Percentiles rank a stretch among this genome's conserved stretches.
phyloP scores from a whole-genome alignment of 2,113 vertebrate genomes.

The Amia ocellicauda region DNA sequence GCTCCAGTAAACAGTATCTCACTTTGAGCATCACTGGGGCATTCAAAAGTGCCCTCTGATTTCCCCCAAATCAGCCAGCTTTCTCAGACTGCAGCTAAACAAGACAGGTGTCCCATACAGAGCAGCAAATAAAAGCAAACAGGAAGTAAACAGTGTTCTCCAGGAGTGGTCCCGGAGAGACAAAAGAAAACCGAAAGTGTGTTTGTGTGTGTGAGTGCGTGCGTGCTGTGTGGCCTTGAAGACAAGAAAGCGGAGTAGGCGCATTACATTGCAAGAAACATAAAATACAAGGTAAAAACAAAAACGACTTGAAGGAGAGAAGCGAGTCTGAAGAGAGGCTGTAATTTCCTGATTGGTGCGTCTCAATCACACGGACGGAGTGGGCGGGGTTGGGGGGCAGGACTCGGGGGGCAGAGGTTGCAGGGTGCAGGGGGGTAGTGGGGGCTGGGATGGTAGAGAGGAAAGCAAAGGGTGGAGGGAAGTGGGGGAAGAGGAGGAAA shows the following conservation, averaged over 20 bases:
- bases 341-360: slow-evolving; percentile 27
- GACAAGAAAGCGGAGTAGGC: not conserved
- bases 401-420: not conserved
- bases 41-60: too few relatives aligned
- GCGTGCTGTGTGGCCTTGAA: too few relatives aligned
- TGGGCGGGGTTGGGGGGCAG: not conserved
- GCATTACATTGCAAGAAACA: not conserved
- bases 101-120: too few relatives aligned
- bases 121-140: too few relatives aligned
- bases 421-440: not conserved
- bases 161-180: too few relatives aligned
- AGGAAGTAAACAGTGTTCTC: too few relatives aligned
- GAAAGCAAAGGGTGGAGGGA: not conserved
- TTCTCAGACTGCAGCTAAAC: too few relatives aligned
- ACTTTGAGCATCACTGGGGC: too few relatives aligned
- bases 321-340: slow-evolving; percentile 1
- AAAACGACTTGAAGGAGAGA: not conserved
- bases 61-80: too few relatives aligned
- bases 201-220: too few relatives aligned
- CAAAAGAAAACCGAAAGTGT: too few relatives aligned
- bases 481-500: slow-evolving; percentile 13
- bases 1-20: too few relatives aligned
- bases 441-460: not conserved
- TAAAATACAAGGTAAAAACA: not conserved
- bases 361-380: not conserved